Evolutionary conservation across 2,797 vertebrate species (phyloP), one percentile per base, ranked within the genome.

Genomic region (Hybognathus amarus): DNA sequence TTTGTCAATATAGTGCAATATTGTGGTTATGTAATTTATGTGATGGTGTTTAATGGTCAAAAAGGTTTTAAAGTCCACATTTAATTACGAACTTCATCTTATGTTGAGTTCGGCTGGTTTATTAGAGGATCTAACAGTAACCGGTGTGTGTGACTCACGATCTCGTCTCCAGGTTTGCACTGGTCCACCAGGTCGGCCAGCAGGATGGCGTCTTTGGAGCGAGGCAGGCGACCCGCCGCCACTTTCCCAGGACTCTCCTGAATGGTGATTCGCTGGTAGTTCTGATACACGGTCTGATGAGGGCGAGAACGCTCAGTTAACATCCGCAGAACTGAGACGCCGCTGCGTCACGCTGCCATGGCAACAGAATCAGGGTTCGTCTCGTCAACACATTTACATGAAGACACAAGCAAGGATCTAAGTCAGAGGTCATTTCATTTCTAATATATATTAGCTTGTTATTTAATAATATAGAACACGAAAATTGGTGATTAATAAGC

Each of bases 231-330:
- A 5, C 98, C 98, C 0, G 98, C 98, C 0, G 97, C 97, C 1
- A 99, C 97, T 82, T 97, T 99, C 0, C 98, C 97, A 0, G 98
- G 98, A 69, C 97, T 99, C 86, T 99, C 98, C 91, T 99, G 98
- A 87, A 99, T 96, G 77, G 96, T 97, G 94, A 99, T 97, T 68
- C 97, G 95, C 93, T 99, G 98, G 80, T 99, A 99, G 93, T 99
- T 99, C 93, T 99, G 98, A 87, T 99, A 99, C 52, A 99, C 93
- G 0, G 98, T 99, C 98, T 99, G 93, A 2, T 79, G 73, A 68
- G 82, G 5, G 7, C 42, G 47, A 5, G 40, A 78, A 18, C 4
- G 27, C 30, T 50, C n/a, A 6, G 45, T 56, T 63, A 18, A 69
- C 10, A 74, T 8, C 59, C 47, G 56, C 1, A n/a, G 33, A 45